Evolutionary conservation across 92 coral and sea anemone genomes (phyloP), one percentile per base, ranked within the genome.

Genomic region (Isaurus tuberculatus): DNA sequence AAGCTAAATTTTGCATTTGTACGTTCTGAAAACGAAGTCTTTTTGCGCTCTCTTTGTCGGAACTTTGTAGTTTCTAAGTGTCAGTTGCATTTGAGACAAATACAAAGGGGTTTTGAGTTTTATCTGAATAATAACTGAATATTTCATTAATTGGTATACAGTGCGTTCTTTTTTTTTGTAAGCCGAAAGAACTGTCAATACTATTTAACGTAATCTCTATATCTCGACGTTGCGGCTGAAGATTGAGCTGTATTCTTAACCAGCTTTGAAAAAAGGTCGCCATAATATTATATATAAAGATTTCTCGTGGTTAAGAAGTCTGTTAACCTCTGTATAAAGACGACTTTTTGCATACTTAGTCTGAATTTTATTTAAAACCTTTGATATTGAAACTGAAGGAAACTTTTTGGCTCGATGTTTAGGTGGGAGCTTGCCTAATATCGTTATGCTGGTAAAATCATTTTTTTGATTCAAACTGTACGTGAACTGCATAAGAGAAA

Each of bases 121-220:
- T 57, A 34, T 64, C 64, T 77, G 53, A 58, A 77, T 77, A 57
- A 57, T 77, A 40, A 58, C 70, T 33, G 70, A 34, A 34, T 10
- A 30, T 55, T 77, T 40, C 32, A 57, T 31, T 58, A 77, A 77
- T 58, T 58, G 42, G 51, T 37, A 57, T 26, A 57, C 28, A 40
- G n/a, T 29, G 70, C 57, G 82, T 77, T 77, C 82, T 69, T 77
- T 77, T 77, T 75, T 75, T 30, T 19, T n/a, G 13, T 10, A 20
- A 14, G 31, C 60, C 70, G 57, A n/a, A 57, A 77, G 82, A 77
- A 14, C 23, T 77, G 70, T 77, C 82, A 77, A 77, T 57, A 23
- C 33, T 11, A 34, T 37, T 55, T 48, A 48, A 27, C 51, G 80
- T 48, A 13, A 31, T 32, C 66, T 19, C 9, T n/a, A n/a, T n/a